A percentile compares a stretch with the other conserved stretches of the same genome.
Conservation (phyloP, 2,113 vertebrate species). For the Paedocypris sp. region DNA sequence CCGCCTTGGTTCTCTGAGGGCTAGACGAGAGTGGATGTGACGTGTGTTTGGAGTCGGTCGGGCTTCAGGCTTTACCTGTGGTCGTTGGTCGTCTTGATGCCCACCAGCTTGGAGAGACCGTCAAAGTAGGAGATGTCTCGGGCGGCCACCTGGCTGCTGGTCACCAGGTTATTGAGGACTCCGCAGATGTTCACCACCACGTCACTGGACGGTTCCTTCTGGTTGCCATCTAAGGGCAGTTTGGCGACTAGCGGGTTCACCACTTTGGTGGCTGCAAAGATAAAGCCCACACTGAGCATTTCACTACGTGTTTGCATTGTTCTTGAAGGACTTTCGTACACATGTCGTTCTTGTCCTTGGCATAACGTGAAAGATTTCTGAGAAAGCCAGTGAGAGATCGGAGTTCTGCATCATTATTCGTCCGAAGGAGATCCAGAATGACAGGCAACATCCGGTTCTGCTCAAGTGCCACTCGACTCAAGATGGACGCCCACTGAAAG, state of each 20-base stretch:
- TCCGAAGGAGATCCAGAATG: slow-evolving; percentile 61
- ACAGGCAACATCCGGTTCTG: slow-evolving; percentile 69
- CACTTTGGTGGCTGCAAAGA: slow-evolving; percentile 64
- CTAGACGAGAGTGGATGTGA: slow-evolving; percentile 43
- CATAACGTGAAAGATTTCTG: slow-evolving; percentile 69
- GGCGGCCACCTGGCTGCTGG: slow-evolving; percentile 63
- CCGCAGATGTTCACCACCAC: slow-evolving; percentile 71
- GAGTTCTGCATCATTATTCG: slow-evolving; percentile 61
- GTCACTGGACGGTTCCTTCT: slow-evolving; percentile 53
- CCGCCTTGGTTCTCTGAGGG: slow-evolving; percentile 59
- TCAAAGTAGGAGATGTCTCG: slow-evolving; percentile 68
- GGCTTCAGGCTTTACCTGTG: slow-evolving; percentile 49
- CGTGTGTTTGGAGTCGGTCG: neutral
- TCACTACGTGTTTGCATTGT: too few relatives aligned
- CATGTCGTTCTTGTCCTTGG: slow-evolving; percentile 70
- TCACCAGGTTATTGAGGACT: slow-evolving; percentile 73
- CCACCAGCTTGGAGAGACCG: slow-evolving; percentile 68
- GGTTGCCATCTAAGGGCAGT: slow-evolving; percentile 50
- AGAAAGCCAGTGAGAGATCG: slow-evolving; percentile 72
- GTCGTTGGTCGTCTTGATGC: slow-evolving; percentile 65
- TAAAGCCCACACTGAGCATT: neutral
- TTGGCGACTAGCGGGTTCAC: slow-evolving; percentile 65
- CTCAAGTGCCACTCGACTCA: slow-evolving; percentile 71
- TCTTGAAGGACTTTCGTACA: too few relatives aligned
- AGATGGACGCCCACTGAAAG: slow-evolving; percentile 66